These are phyloP conservation scores for Zosterops japonicus DNA, from an alignment of 2,113 vertebrate genomes.

Conservation along the genomic window DNA sequence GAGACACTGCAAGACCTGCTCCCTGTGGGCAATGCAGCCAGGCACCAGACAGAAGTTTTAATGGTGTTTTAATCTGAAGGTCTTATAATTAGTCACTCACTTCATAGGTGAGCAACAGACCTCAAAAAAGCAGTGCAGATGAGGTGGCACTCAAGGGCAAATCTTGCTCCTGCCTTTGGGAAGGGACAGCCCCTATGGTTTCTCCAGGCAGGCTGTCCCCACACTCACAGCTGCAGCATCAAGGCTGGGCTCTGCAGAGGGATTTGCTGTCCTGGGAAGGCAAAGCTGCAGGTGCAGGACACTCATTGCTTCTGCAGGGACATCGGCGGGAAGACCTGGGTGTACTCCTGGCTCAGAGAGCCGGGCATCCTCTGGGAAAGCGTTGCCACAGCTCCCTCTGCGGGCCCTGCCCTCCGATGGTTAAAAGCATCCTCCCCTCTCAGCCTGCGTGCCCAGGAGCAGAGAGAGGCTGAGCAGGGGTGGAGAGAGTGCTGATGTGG, in stretches of 20 bases:
- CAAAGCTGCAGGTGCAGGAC: not conserved
- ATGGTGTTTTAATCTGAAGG: not conserved
- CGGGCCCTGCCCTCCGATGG: not conserved
- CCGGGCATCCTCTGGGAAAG: not conserved
- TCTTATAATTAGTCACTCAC: not conserved
- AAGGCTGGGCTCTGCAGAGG: not conserved
- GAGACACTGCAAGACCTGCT: not conserved
- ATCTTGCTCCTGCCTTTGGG: not conserved
- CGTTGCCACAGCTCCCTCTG: not conserved
- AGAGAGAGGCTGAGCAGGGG: not conserved
- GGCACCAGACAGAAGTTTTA: not conserved
- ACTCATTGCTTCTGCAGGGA: not conserved
- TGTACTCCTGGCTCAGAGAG: not conserved
- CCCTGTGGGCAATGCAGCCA: accelerated
- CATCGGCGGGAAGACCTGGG: not conserved
- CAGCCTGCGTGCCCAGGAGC: not conserved
- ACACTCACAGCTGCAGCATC: accelerated
- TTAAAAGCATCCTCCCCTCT: not conserved
- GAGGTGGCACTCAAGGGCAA: too few relatives aligned
- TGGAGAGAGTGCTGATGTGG: accelerated
- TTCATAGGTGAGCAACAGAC: not conserved
- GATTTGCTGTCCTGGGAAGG: not conserved
- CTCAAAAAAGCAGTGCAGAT: not conserved
- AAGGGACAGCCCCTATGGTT: not conserved
- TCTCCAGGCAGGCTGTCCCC: not conserved